Evolutionary conservation across 2,797 vertebrate genomes (phyloP).

Genomic region (Cirrhinus mrigala): DNA sequence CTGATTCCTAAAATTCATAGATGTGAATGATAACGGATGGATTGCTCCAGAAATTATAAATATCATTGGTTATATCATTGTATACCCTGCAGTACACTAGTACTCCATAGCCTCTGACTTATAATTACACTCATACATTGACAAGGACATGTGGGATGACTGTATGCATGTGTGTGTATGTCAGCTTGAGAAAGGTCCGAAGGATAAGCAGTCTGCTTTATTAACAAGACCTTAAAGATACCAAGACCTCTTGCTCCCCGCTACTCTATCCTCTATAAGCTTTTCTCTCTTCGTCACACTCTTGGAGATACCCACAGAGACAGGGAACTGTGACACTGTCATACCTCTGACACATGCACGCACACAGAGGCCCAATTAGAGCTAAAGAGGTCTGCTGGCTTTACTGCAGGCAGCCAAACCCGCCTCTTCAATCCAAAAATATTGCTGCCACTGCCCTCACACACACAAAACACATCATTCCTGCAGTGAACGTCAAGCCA

Average conservation of each 20-base stretch:
- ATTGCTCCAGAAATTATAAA: neutral
- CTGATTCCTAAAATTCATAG: neutral
- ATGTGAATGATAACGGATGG: neutral
- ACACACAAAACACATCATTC: constrained; percentile 33
- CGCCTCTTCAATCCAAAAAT: constrained; percentile 32
- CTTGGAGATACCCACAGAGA: constrained; percentile 27
- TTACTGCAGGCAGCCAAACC: constrained; percentile 34
- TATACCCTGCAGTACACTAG: neutral
- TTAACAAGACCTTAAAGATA: constrained; percentile 24
- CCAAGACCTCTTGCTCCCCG: constrained; percentile 7
- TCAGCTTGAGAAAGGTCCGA: constrained; percentile 11
- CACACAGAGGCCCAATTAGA: constrained; percentile 56
- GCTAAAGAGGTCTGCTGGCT: constrained; percentile 37
- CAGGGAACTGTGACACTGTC: constrained; percentile 36
- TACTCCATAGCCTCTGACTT: neutral
- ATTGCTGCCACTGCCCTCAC: constrained; percentile 23
- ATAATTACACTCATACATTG: constrained; percentile 20
- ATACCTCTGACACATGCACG: constrained; percentile 33
- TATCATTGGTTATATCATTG: neutral
- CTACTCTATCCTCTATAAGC: neutral
- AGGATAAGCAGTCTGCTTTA: constrained; percentile 22
- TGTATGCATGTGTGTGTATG: neutral
- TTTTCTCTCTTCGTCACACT: constrained; percentile 1
- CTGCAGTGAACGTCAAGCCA: constrained; percentile 14
- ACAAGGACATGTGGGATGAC: constrained; percentile 2